Base-by-base conservation (phyloP, 2,797 vertebrate species). In the Artibeus jamaicensis region DNA sequence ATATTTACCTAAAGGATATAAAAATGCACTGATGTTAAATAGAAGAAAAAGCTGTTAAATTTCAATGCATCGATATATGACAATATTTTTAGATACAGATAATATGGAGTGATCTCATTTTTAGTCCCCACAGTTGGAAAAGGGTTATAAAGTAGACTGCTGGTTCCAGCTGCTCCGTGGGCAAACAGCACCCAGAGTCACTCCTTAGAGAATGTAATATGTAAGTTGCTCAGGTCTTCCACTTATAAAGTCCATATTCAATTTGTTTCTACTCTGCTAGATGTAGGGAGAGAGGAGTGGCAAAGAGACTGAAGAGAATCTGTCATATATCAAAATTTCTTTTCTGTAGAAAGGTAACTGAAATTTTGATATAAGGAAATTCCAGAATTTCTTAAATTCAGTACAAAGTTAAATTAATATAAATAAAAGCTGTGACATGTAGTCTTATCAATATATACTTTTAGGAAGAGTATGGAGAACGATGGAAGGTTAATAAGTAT, bases 221-320 rank as follows among this genome's bases (percentile, higher is more conserved):
- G 24, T 55, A 90, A 71, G 70, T 77, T 37, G 16, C 26, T 96
- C 18, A 76, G 77, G 32, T 88, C 74, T 14, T 48, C 48, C 55
- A 57, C 55, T 57, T 57, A 57, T 55, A 42, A 77, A 55, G 21
- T 86, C 74, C 44, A 73, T 59, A 37, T 3, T 93, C 55, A 71
- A 57, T 81, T 96, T 94, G 48, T 87, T 95, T 89, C 67, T 91
- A 16, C 78, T 83, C 85, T 86, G 81, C 22, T 70, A 86, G 85
- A 84, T 84, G 4, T 70, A 24, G 71, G 67, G 7, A 55, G 34
- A 76, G 21, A 59, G 29, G 92, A 89, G 44, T 37, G 34, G 87
- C 42, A 73, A 86, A 95, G 48, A 53, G 37, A 93, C 34, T 42
- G 39, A 93, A 93, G 34, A 86, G 19, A 89, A 26, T 83, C 73